Evolutionary conservation across 1,140 invertebrate genomes (phyloP).

Genomic region (Dolichoris vasculosae): DNA sequence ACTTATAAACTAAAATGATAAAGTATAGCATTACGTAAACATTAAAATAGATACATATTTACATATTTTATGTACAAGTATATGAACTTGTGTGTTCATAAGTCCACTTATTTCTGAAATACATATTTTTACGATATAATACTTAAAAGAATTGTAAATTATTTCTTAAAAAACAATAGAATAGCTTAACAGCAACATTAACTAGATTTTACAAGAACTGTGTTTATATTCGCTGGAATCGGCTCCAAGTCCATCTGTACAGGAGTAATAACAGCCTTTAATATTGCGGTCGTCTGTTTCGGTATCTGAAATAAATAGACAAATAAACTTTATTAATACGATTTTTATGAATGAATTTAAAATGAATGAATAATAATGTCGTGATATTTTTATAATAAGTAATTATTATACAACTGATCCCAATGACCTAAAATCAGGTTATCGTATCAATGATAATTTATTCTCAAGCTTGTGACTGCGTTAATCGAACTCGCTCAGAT

Average conservation of each 20-base stretch:
- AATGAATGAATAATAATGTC: neutral
- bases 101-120: conserved; percentile 3
- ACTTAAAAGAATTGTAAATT: conserved; percentile 17
- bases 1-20: conserved; percentile 11
- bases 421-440: neutral
- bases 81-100: conserved; percentile 19
- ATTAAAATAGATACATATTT: conserved; percentile 48
- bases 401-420: neutral
- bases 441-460: neutral
- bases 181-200: conserved; percentile 13
- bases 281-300: conserved; percentile 42
- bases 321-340: neutral
- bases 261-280: conserved; percentile 56
- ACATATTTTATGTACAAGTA: conserved; percentile 51
- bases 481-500: neutral
- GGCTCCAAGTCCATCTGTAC: conserved; percentile 53
- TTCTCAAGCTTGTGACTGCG: neutral
- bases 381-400: neutral
- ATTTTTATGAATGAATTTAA: too few relatives aligned
- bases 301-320: conserved; percentile 24
- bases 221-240: conserved; percentile 29
- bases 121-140: conserved; percentile 24
- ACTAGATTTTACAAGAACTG: conserved; percentile 50
- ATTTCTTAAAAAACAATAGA: neutral
- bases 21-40: neutral